Evolutionary conservation across 2,797 vertebrate genomes (phyloP).

Genomic region (Pelobates cultripes): DNA sequence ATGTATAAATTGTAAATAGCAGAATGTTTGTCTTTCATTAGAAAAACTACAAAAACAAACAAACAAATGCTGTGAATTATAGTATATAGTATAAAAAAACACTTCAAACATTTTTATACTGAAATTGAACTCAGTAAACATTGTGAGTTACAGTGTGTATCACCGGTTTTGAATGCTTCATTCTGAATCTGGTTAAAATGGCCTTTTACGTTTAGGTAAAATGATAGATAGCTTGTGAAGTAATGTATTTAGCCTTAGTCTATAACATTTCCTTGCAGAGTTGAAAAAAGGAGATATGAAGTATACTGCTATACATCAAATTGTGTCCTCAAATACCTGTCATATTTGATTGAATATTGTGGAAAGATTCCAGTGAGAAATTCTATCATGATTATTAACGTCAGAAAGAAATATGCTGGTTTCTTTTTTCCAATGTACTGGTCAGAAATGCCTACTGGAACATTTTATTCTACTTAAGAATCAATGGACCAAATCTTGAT

Average conservation of each 20-base stretch:
- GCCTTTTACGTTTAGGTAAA: slow-evolving; percentile 4
- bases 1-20: too few relatives aligned
- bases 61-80: too few relatives aligned
- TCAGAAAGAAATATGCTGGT: slow-evolving; percentile 29
- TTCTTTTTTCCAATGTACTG: slow-evolving; percentile 23
- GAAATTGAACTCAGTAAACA: too few relatives aligned
- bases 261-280: slow-evolving; percentile 1
- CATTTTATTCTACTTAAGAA: slow-evolving; percentile 39
- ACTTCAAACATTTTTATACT: too few relatives aligned
- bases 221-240: neutral
- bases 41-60: too few relatives aligned
- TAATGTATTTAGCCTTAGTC: slow-evolving; percentile 17
- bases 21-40: too few relatives aligned
- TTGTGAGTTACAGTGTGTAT: too few relatives aligned
- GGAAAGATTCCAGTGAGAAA: slow-evolving; percentile 16
- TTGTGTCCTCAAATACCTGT: slow-evolving; percentile 14
- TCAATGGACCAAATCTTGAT: slow-evolving; percentile 43
- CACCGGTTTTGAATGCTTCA: too few relatives aligned
- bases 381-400: slow-evolving; percentile 18
- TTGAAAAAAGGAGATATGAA: too few relatives aligned
- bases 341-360: slow-evolving; percentile 30
- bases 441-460: slow-evolving; percentile 30
- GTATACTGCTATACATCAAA: slow-evolving; percentile 20
- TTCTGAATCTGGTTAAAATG: too few relatives aligned
- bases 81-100: too few relatives aligned